A percentile compares a stretch with the other conserved stretches of the same genome.
These are phyloP conservation scores for Trachurus trachurus DNA, from an alignment of 2,797 vertebrate genomes.

Conservation along the genomic window DNA sequence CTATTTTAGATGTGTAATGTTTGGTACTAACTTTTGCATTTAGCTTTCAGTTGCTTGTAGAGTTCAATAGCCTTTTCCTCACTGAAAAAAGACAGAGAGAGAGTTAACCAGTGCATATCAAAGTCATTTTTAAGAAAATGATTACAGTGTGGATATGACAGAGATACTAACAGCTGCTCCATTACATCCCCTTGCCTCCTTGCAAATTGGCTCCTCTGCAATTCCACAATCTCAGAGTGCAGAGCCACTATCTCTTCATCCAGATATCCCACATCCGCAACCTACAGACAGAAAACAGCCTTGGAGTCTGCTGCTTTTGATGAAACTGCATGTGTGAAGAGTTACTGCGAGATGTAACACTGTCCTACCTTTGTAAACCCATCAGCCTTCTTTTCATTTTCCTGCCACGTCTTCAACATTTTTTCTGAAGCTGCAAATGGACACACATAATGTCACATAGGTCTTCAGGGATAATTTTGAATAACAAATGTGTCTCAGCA, in stretches of 20 bases:
- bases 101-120: neutral
- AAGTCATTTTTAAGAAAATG: neutral
- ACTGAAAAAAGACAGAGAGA: slow-evolving; percentile 77
- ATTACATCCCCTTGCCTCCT: slow-evolving; percentile 95
- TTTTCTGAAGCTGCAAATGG: slow-evolving; percentile 93
- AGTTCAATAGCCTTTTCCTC: slow-evolving; percentile 95
- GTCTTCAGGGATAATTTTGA: slow-evolving; percentile 10
- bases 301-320: neutral
- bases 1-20: neutral
- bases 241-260: slow-evolving; percentile 97
- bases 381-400: slow-evolving; percentile 95
- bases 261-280: slow-evolving; percentile 92
- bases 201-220: slow-evolving; percentile 96
- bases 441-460: slow-evolving; percentile 7
- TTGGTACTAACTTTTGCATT: slow-evolving; percentile 92
- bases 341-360: neutral
- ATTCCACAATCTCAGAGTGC: slow-evolving; percentile 96
- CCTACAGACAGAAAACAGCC: slow-evolving; percentile 77
- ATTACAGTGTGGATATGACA: slow-evolving; percentile 9
- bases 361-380: slow-evolving; percentile 90
- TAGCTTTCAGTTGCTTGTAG: slow-evolving; percentile 96
- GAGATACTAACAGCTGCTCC: slow-evolving; percentile 92
- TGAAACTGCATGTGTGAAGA: neutral
- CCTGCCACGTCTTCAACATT: slow-evolving; percentile 97
- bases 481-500: neutral